Base-by-base conservation (phyloP, 1,140 invertebrate species). In the Hypsibius dujardini region DNA sequence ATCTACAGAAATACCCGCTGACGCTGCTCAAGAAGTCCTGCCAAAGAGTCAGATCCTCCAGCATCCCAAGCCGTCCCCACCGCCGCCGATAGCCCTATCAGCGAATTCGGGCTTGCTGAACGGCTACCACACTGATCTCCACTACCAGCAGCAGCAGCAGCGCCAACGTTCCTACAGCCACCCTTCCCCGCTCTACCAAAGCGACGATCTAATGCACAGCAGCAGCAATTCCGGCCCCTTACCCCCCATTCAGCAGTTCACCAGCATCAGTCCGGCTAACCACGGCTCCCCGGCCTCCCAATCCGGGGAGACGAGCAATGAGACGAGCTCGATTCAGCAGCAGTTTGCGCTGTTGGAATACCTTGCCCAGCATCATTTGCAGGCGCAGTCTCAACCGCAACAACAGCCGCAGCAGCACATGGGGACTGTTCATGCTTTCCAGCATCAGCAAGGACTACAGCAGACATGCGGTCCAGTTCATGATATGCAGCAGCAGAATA, bases 1-100 rank as follows among this genome's bases (percentile, higher is more conserved):
- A 14, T 50, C 76, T 77, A n/a, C 75, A 84, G 92, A 95, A 77
- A 77, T 95, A 42, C 90, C 90, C 1, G 86, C 90, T 1, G 92
- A 90, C 76, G 89, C 88, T 1, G 90, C 88, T 2, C 85, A 86
- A 72, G 87, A 89, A 74, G 86, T 88, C 12, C 7, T 56, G 7
- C 50, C 50, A n/a, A 56, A 56, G 50, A 56, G 50, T n/a, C 7
- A 56, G 50, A 56, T 56, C n/a, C 50, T 56, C n/a, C 50, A 56
- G 50, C 50, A 56, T n/a, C n/a, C n/a, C n/a, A n/a, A n/a, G n/a
- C n/a, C n/a, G n/a, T n/a, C n/a, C n/a, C n/a, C n/a, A n/a, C n/a
- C n/a, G n/a, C n/a, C n/a, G n/a, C n/a, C n/a, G n/a, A n/a, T n/a
- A 7, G n/a, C n/a, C n/a, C n/a, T n/a, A n/a, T n/a, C 7, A 7